Percentiles rank a stretch among this genome's conserved stretches.
Evolutionary conservation across 2,113 vertebrate genomes (phyloP).

Genomic region (Isurus oxyrinchus): DNA sequence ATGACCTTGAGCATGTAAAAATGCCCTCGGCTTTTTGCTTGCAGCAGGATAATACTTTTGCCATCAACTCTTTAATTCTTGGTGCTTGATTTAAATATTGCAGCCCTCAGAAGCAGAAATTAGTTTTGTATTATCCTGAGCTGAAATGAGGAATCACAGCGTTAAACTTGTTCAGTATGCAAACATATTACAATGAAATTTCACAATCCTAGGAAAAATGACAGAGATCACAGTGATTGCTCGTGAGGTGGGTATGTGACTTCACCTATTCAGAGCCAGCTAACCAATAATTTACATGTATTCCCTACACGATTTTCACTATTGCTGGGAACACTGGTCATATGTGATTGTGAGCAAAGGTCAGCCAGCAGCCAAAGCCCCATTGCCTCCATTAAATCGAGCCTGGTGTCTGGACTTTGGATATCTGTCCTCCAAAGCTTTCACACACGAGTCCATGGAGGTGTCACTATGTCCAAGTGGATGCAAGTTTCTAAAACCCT

Average conservation of each 20-base stretch:
- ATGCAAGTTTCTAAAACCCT: too few species aligned
- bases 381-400: too few species aligned
- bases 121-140: neutral
- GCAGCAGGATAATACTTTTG: neutral
- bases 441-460: too few species aligned
- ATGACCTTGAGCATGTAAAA: neutral
- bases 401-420: too few species aligned
- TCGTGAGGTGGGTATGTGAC: neutral
- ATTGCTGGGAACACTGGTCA: neutral
- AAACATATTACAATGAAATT: neutral
- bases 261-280: neutral
- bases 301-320: neutral
- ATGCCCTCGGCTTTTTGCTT: neutral
- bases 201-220: neutral
- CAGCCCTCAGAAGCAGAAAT: neutral
- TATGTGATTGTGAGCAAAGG: neutral
- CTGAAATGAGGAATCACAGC: neutral
- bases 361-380: neutral
- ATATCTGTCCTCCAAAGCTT: too few species aligned
- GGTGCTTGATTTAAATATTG: neutral
- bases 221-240: neutral
- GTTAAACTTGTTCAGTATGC: neutral
- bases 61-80: neutral
- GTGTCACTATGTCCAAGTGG: too few species aligned
- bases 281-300: neutral